These are phyloP conservation scores for Nematopogon swammerdamellus DNA, from an alignment of 2,888 invertebrate genomes.

Conservation along the genomic window DNA sequence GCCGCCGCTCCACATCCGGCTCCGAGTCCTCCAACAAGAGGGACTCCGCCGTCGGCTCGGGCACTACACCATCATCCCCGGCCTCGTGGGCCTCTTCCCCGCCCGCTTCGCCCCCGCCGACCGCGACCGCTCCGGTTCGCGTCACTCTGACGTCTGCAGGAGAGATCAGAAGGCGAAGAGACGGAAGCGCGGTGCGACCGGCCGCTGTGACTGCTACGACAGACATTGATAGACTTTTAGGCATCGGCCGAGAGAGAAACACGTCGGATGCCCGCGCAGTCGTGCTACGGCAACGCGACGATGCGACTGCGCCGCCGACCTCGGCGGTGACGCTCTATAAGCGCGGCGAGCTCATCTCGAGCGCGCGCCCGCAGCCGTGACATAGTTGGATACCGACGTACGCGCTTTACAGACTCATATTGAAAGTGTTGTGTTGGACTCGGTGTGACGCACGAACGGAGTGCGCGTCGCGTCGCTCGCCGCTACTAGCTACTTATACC, in stretches of 20 bases:
- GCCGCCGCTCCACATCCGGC: constrained; percentile 17
- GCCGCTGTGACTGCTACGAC: constrained; percentile 53
- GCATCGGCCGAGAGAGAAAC: constrained; percentile 45
- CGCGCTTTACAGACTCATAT: too few relatives aligned
- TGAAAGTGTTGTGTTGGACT: too few relatives aligned
- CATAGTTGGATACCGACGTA: constrained; percentile 10
- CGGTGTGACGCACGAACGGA: background rate
- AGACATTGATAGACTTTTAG: constrained; percentile 61
- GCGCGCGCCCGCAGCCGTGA: constrained; percentile 58
- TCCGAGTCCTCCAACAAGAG: constrained; percentile 26
- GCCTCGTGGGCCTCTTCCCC: constrained; percentile 21
- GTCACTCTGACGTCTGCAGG: constrained; percentile 62
- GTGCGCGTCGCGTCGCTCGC: background rate
- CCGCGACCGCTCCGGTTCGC: constrained; percentile 22
- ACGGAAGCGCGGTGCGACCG: constrained; percentile 58
- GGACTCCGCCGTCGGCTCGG: constrained; percentile 63
- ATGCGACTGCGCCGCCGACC: constrained; percentile 54
- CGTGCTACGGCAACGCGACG: constrained; percentile 36
- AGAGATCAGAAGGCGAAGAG: constrained; percentile 40
- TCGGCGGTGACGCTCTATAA: constrained; percentile 63
- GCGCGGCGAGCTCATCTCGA: constrained; percentile 76
- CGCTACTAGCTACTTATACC: too few relatives aligned
- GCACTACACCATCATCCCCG: constrained; percentile 43
- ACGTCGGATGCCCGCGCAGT: constrained; percentile 43
- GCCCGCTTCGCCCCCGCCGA: constrained; percentile 22